These are phyloP conservation scores for Dolichallabes microphthalmus DNA, from an alignment of 2,113 vertebrate genomes.

Conservation along the genomic window DNA sequence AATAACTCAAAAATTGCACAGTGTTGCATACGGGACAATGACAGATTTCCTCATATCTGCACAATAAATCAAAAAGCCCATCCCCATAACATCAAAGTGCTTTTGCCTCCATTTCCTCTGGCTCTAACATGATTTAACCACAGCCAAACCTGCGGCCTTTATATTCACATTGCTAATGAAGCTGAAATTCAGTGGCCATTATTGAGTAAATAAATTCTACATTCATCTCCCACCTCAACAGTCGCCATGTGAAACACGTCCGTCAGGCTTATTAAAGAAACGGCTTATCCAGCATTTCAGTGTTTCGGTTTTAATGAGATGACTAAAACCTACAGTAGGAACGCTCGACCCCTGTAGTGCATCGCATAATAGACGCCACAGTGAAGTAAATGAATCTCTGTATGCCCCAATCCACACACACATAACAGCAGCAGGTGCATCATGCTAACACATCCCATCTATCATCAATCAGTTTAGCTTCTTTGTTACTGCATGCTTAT, in stretches of 20 bases:
- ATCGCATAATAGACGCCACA: background rate
- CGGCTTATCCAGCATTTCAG: background rate
- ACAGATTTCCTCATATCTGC: background rate
- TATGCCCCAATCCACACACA: background rate
- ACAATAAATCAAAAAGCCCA: background rate
- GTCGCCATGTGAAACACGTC: background rate
- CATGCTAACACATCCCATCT: background rate
- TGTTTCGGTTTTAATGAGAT: slow-evolving; percentile 13
- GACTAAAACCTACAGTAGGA: background rate
- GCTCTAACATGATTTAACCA: background rate
- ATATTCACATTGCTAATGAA: background rate
- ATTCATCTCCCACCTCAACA: background rate
- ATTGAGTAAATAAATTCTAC: background rate
- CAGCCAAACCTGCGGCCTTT: background rate
- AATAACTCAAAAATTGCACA: background rate
- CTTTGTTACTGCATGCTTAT: background rate
- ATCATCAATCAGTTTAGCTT: background rate
- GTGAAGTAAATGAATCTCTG: background rate
- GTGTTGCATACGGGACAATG: background rate
- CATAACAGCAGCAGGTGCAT: background rate
- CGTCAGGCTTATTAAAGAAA: slow-evolving; percentile 9
- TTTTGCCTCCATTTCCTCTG: background rate
- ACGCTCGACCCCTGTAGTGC: background rate
- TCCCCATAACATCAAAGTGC: background rate
- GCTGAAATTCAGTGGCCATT: background rate